Base-by-base conservation (phyloP, 23 tunicate species). In the Phallusia fumigata region DNA sequence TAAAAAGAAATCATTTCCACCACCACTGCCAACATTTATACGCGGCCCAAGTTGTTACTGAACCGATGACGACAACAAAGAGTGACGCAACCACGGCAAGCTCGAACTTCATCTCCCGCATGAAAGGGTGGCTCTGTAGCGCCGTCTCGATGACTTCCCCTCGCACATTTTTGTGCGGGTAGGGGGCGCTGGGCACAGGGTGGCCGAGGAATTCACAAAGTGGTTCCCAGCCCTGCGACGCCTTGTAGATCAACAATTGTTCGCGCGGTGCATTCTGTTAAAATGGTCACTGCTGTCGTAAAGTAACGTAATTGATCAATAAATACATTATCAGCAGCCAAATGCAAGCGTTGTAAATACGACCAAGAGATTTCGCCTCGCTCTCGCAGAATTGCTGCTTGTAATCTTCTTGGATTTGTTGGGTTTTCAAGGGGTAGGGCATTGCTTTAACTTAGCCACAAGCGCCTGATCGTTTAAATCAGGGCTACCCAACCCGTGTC, bases 201-300 rank as follows among this genome's bases (percentile, higher is more conserved):
- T 50, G 32, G 5, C 86, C 86, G 72, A 83, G 86, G 74, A 83
- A 83, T 50, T 75, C 31, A 53, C 86, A 84, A 53, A 84, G 76
- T 22, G 82, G 82, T 32, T 64, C 88, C 88, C 88, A 84, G 35
- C 88, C 88, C 64, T 84, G 82, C 22, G 88, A 84, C 32, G 82
- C 77, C 18, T 84, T 84, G 82, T 84, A 84, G 18, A 77, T 80
- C 18, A 84, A 53, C 24, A 84, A 33, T 31, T 77, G 51, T 30
- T 84, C 88, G 32, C 45, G 64, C 13, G 88, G 82, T 50, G 88
- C 88, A 19, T 32, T 58, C 88, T 84, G 52, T 19, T 52, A 84
- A 58, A 21, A 58, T 58, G 58, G 18, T 13, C 58, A 18, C 18
- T 51, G 58, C 58, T 51, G 69, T 6, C 15, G 69, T 58, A 6